Conservation (phyloP, 37 sponge, comb jelly and placozoan genomes). For the Oopsacas minuta region DNA sequence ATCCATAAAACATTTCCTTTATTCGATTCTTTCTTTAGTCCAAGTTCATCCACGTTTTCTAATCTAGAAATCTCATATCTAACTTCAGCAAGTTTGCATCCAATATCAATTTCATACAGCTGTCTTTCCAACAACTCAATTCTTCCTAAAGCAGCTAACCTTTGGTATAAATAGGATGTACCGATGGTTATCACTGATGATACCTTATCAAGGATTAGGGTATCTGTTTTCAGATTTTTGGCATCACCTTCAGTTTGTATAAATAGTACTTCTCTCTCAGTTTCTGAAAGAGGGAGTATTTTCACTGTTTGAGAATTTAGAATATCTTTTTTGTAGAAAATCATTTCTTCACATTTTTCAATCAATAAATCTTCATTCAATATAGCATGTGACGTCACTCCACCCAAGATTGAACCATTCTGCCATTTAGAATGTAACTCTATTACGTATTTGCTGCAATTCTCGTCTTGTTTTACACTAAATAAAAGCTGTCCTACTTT, state of each 20-base stretch:
- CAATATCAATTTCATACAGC: neutral
- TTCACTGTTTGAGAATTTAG: neutral
- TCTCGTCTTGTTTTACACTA: neutral
- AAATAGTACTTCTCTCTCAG: neutral
- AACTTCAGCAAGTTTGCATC: neutral
- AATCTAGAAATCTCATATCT: neutral
- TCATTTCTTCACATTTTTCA: neutral
- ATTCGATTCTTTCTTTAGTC: neutral
- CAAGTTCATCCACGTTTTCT: neutral
- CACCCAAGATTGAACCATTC: neutral
- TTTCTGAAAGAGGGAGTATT: neutral
- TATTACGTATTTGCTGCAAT: neutral
- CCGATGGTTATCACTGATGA: neutral
- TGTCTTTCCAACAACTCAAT: neutral
- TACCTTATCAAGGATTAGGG: neutral
- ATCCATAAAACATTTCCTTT: neutral
- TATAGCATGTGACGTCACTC: constrained; percentile 1
- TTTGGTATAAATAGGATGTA: neutral
- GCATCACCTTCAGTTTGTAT: neutral
- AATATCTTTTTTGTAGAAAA: neutral
- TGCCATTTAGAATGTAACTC: constrained; percentile 3
- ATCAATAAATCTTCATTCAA: neutral
- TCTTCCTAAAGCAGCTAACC: neutral
- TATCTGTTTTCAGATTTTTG: neutral
- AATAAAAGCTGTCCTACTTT: neutral